Evolutionary conservation across 2,888 invertebrate genomes (phyloP).

Genomic region (Neuroscelio doddi): DNA sequence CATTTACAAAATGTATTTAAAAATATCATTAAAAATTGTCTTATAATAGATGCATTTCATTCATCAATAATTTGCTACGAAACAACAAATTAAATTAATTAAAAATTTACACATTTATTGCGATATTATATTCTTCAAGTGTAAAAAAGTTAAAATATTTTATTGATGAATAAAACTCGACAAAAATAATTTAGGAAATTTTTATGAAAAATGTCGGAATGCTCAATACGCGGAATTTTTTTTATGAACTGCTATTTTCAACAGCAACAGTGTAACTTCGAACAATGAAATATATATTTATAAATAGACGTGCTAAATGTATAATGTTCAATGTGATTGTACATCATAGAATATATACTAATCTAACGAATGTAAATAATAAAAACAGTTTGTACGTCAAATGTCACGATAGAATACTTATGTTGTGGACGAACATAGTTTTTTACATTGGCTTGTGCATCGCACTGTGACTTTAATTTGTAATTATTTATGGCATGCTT

Average conservation of each 20-base stretch:
- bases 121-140: no score
- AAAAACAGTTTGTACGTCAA: slow-evolving; percentile 53
- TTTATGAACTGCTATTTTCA: background rate
- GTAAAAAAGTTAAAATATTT: no score
- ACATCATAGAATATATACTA: slow-evolving; percentile 43
- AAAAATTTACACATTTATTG: no score
- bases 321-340: slow-evolving; percentile 7
- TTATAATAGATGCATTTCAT: no score
- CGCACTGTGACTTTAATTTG: slow-evolving; percentile 30
- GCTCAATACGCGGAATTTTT: no score
- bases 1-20: no score
- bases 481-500: slow-evolving; percentile 77
- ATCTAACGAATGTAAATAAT: slow-evolving; percentile 52
- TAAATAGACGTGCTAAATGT: slow-evolving; percentile 10
- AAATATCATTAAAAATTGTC: no score
- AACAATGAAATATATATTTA: background rate
- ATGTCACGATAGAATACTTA: slow-evolving; percentile 60
- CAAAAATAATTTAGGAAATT: no score
- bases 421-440: slow-evolving; percentile 60
- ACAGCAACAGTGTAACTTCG: slow-evolving; percentile 1
- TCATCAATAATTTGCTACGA: no score
- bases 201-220: no score
- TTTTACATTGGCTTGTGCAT: slow-evolving; percentile 65
- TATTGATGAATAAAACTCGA: no score
- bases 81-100: no score